Evolutionary conservation across 2,797 vertebrate genomes (phyloP).

Genomic region (Nyctalus aviator): DNA sequence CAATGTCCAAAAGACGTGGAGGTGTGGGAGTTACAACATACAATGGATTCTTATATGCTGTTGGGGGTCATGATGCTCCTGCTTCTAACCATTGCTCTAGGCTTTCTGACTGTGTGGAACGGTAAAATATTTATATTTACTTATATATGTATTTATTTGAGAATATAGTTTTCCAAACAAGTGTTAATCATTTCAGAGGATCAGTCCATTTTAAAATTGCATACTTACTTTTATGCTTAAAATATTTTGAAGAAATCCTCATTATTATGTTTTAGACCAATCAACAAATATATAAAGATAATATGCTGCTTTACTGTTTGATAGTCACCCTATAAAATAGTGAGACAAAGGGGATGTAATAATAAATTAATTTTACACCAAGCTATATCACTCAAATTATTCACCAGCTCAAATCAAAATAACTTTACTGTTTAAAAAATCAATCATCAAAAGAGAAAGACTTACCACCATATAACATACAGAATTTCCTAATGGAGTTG

Average conservation of each 20-base stretch:
- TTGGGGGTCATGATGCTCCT: slow-evolving; percentile 97
- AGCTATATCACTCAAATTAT: background rate
- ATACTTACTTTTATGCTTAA: background rate
- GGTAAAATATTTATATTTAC: slow-evolving; percentile 86
- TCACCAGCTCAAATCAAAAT: slow-evolving; percentile 26
- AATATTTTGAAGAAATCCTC: background rate
- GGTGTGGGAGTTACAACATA: slow-evolving; percentile 96
- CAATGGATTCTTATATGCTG: slow-evolving; percentile 96
- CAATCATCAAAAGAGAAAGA: background rate
- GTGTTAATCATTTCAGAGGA: background rate
- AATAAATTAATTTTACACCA: background rate
- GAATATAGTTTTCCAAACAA: slow-evolving; percentile 13
- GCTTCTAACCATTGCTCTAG: slow-evolving; percentile 97
- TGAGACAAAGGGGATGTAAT: background rate
- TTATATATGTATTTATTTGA: background rate
- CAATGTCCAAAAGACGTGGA: slow-evolving; percentile 97
- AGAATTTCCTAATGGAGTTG: background rate
- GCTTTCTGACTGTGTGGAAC: slow-evolving; percentile 96
- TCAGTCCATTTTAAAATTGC: background rate
- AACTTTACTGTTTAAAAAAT: slow-evolving; percentile 32
- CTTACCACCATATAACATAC: background rate
- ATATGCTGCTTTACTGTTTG: background rate
- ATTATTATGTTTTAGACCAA: background rate
- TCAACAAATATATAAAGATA: background rate
- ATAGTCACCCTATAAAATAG: background rate